These are phyloP conservation scores for Phalera bucephala DNA, from an alignment of 2,888 invertebrate genomes.

Conservation along the genomic window DNA sequence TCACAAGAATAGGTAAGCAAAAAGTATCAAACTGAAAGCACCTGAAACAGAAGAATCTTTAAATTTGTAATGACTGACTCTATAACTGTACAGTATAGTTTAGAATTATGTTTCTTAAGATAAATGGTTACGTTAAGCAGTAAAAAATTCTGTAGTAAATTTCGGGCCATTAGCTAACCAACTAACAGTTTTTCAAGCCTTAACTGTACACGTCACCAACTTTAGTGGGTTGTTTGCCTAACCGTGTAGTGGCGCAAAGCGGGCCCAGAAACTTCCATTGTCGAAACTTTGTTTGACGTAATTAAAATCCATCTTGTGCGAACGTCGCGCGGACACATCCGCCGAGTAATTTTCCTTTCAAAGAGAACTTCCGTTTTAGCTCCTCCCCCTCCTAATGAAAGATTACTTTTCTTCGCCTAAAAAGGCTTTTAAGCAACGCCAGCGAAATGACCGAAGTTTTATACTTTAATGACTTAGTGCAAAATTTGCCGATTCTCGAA, in stretches of 20 bases:
- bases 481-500: constrained; percentile 80
- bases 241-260: constrained; percentile 35
- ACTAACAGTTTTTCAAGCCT: too few species aligned
- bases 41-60: too few species aligned
- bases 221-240: too few species aligned
- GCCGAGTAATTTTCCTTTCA: constrained; percentile 82
- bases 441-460: constrained; percentile 82
- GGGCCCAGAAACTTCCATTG: constrained; percentile 50
- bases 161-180: too few species aligned
- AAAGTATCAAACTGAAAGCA: too few species aligned
- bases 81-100: too few species aligned
- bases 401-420: constrained; percentile 82
- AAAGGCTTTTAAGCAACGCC: constrained; percentile 83
- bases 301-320: constrained; percentile 79
- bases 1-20: too few species aligned
- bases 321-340: constrained; percentile 69
- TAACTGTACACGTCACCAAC: too few species aligned
- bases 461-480: constrained; percentile 84
- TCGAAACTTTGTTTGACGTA: constrained; percentile 76
- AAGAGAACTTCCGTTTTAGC: constrained; percentile 82
- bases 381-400: constrained; percentile 80
- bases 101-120: too few species aligned
- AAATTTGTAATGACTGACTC: too few species aligned
- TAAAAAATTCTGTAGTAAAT: too few species aligned
- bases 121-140: too few species aligned